Evolutionary conservation across 1,140 invertebrate genomes (phyloP).

Genomic region (Epicauta chinensis): DNA sequence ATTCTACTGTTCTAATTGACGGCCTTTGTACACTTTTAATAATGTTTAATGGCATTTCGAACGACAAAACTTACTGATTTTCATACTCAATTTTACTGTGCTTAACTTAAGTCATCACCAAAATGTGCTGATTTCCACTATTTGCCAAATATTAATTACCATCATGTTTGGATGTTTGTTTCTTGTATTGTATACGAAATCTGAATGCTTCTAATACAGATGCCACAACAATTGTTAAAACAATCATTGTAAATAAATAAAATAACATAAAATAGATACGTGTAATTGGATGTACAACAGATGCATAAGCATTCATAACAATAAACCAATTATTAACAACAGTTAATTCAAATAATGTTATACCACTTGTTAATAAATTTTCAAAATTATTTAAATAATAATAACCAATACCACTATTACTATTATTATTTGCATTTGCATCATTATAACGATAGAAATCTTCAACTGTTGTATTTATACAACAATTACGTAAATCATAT

Average conservation of each 20-base stretch:
- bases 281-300: conserved; percentile 54
- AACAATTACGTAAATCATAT: conserved; percentile 74
- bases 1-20: too few species aligned
- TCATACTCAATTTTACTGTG: too few species aligned
- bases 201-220: conserved; percentile 86
- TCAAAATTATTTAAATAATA: conserved; percentile 88
- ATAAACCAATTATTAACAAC: conserved; percentile 90
- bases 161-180: conserved; percentile 73
- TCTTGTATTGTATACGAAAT: conserved; percentile 83
- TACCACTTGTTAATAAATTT: conserved; percentile 63
- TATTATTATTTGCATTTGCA: conserved; percentile 44
- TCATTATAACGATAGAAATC: conserved; percentile 71
- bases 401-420: conserved; percentile 62
- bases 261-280: conserved; percentile 86
- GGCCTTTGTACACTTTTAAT: too few species aligned
- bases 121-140: too few species aligned
- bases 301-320: conserved; percentile 84
- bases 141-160: too few species aligned
- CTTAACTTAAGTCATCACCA: too few species aligned
- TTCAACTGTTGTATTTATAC: conserved; percentile 81
- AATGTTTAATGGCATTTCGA: too few species aligned
- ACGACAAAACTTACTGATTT: too few species aligned
- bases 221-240: conserved; percentile 85
- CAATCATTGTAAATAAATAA: conserved; percentile 87
- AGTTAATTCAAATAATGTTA: conserved; percentile 86